These are phyloP conservation scores for Artemia sinica DNA, from an alignment of 2,888 invertebrate species.

Conservation along the genomic window DNA sequence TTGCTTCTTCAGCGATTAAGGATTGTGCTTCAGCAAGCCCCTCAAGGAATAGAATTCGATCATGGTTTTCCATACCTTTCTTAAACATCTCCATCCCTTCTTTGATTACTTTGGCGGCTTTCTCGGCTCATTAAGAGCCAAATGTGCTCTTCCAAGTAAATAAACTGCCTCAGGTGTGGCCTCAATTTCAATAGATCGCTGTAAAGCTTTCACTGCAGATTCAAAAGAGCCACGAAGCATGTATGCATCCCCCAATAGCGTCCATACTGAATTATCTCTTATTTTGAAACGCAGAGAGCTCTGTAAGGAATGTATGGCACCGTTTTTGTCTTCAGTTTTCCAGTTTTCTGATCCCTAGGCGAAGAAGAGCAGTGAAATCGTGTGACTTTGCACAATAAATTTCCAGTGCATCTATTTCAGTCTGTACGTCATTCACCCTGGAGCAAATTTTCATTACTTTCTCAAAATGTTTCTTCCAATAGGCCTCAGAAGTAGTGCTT, in stretches of 20 bases:
- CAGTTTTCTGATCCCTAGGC: background rate
- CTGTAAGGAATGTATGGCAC: too few relatives aligned
- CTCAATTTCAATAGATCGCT: too few relatives aligned
- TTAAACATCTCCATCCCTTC: background rate
- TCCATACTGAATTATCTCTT: too few relatives aligned
- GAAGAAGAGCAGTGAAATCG: background rate
- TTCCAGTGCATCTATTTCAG: background rate
- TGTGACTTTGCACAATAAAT: background rate
- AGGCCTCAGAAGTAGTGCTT: background rate
- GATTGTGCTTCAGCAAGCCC: constrained; percentile 9
- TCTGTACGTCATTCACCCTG: background rate
- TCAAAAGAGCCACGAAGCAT: too few relatives aligned
- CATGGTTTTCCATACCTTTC: background rate
- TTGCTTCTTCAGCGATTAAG: background rate
- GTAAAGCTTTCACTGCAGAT: too few relatives aligned
- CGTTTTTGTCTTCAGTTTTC: background rate
- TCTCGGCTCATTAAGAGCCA: too few relatives aligned
- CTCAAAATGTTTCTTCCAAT: background rate
- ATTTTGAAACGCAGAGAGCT: too few relatives aligned
- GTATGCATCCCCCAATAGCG: too few relatives aligned
- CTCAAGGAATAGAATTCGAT: background rate
- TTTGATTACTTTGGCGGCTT: too few relatives aligned
- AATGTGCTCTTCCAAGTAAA: too few relatives aligned
- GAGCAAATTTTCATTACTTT: background rate
- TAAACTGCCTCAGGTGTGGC: too few relatives aligned